Conservation (phyloP, 2,888 invertebrate genomes). For the Eupelmus urozonus region DNA sequence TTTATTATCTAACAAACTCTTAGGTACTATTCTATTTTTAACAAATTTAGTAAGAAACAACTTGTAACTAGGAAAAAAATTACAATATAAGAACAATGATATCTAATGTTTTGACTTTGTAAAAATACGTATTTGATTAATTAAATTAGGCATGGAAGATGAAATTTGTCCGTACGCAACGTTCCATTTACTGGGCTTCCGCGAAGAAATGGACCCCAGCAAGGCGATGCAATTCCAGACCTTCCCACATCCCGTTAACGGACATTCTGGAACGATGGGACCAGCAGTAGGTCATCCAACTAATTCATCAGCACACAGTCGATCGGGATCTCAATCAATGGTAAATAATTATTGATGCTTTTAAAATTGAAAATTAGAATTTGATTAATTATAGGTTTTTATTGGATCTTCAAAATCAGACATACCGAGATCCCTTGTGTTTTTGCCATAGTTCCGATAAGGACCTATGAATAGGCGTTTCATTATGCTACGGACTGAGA, state of each 20-base stretch:
- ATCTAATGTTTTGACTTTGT: not conserved
- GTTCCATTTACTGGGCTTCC: constrained; percentile 96
- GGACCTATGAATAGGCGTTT: too few relatives aligned
- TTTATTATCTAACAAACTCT: too few relatives aligned
- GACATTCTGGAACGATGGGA: constrained; percentile 89
- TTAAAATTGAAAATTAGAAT: not conserved
- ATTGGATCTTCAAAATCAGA: too few relatives aligned
- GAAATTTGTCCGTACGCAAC: constrained; percentile 98
- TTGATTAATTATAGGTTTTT: too few relatives aligned
- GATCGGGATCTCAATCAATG: constrained; percentile 94
- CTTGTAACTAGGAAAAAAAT: too few relatives aligned
- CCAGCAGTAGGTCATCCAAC: constrained; percentile 85
- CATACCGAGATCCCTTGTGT: too few relatives aligned
- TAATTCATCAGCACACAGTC: constrained; percentile 87
- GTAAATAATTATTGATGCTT: constrained; percentile 74
- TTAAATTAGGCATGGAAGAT: constrained; percentile 89
- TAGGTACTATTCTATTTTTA: too few relatives aligned
- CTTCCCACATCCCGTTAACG: constrained; percentile 87
- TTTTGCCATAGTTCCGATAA: too few relatives aligned
- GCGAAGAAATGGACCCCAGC: constrained; percentile 95
- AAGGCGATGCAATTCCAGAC: constrained; percentile 94
- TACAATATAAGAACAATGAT: too few relatives aligned
- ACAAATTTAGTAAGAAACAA: too few relatives aligned
- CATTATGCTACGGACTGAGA: too few relatives aligned
- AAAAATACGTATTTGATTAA: not conserved